Percentiles rank a stretch among this genome's conserved stretches.
Evolutionary conservation across 53 echinoderm and acorn worm species (phyloP).

Genomic region (Luidia sarsii): DNA sequence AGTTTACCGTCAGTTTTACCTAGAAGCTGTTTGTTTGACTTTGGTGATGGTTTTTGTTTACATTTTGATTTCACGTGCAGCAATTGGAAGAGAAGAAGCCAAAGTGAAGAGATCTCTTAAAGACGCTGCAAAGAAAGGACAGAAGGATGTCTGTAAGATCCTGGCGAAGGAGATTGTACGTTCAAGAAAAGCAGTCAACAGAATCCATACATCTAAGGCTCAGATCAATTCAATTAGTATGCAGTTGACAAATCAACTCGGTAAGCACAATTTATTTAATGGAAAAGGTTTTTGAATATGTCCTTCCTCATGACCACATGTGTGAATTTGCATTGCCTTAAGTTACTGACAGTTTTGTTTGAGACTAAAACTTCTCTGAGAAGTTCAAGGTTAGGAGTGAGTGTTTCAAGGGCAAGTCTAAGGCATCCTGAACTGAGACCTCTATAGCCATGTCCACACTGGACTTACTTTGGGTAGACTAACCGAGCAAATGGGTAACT

Average conservation of each 20-base stretch:
- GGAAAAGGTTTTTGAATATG: too few species aligned
- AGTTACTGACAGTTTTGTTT: too few species aligned
- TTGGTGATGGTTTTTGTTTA: not conserved
- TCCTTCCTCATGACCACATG: too few species aligned
- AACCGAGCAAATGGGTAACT: too few species aligned
- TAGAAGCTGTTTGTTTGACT: not conserved
- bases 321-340: too few species aligned
- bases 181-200: constrained; percentile 90
- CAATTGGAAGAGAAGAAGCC: constrained; percentile 78
- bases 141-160: constrained; percentile 81
- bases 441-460: too few species aligned
- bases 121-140: constrained; percentile 89
- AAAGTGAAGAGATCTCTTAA: constrained; percentile 93
- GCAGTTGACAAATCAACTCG: constrained; percentile 98
- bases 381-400: too few species aligned
- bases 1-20: not conserved
- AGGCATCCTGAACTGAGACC: too few species aligned
- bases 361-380: too few species aligned
- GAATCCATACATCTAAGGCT: constrained; percentile 88
- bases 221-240: constrained; percentile 93
- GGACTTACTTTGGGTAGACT: too few species aligned
- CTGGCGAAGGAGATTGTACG: constrained; percentile 93
- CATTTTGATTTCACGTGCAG: constrained; percentile 32
- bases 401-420: too few species aligned
- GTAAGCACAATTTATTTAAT: constrained; percentile 45